These are phyloP conservation scores for Sthenelais limicola DNA, from an alignment of 2,888 invertebrate genomes.

Conservation along the genomic window DNA sequence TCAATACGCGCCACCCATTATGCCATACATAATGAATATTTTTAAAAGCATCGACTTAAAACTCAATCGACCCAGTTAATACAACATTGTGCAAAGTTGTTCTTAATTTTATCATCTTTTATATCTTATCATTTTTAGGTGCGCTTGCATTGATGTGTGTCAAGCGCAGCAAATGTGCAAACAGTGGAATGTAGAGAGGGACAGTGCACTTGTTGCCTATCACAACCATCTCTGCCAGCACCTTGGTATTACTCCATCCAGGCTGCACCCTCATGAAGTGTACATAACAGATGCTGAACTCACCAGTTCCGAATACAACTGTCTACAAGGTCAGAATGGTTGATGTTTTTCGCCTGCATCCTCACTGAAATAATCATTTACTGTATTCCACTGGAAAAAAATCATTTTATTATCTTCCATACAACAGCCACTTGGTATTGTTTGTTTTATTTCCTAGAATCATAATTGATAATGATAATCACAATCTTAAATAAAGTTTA, in stretches of 20 bases:
- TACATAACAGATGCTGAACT: constrained; percentile 61
- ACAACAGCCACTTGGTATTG: too few relatives aligned
- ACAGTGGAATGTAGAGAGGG: constrained; percentile 69
- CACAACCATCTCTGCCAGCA: constrained; percentile 64
- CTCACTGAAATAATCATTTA: not conserved
- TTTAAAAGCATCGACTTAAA: too few relatives aligned
- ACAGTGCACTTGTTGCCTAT: constrained; percentile 62
- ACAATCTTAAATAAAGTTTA: too few relatives aligned
- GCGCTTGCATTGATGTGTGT: constrained; percentile 64
- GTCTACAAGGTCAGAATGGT: constrained; percentile 61
- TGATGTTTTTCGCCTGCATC: not conserved
- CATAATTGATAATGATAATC: too few relatives aligned
- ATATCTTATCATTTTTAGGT: constrained; percentile 54
- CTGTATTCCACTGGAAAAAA: not conserved
- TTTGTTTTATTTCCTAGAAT: too few relatives aligned
- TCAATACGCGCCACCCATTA: too few relatives aligned
- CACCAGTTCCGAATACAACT: constrained; percentile 58
- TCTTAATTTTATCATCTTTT: too few relatives aligned
- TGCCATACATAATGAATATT: too few relatives aligned
- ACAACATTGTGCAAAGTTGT: too few relatives aligned
- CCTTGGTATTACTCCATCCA: constrained; percentile 64
- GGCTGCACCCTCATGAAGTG: constrained; percentile 70
- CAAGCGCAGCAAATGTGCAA: constrained; percentile 67
- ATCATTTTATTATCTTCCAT: too few relatives aligned
- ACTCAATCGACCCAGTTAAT: too few relatives aligned